These are phyloP conservation scores for Gnathonemus longibarbis DNA, from an alignment of 2,113 vertebrate genomes.

Conservation along the genomic window DNA sequence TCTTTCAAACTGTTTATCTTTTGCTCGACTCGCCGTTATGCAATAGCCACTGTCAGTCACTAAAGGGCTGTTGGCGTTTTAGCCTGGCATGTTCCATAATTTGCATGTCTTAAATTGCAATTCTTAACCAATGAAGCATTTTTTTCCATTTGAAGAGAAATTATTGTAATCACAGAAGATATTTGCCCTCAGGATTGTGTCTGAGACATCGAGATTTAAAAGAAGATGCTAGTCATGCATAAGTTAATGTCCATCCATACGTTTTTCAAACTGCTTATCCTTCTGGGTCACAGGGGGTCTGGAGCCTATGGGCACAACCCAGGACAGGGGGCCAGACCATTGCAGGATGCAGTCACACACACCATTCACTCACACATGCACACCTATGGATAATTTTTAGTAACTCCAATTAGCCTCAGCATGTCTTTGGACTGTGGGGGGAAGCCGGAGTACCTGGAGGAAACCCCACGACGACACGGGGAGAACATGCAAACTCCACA, in stretches of 20 bases:
- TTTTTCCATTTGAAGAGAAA: not conserved
- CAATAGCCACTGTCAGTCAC: not conserved
- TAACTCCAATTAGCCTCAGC: too few species aligned
- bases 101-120: constrained; percentile 17
- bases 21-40: not conserved
- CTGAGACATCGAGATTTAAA: not conserved
- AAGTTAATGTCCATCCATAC: not conserved
- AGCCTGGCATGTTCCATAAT: not conserved
- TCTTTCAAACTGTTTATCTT: not conserved
- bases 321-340: too few species aligned
- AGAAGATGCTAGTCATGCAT: not conserved
- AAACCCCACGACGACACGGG: too few species aligned
- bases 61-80: not conserved
- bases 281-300: too few species aligned
- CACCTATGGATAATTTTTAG: too few species aligned
- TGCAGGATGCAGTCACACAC: too few species aligned
- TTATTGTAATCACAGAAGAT: not conserved
- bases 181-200: not conserved
- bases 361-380: too few species aligned
- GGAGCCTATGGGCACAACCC: too few species aligned
- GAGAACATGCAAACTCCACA: too few species aligned
- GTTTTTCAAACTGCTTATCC: too few species aligned
- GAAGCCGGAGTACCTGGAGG: too few species aligned
- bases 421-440: too few species aligned
- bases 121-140: not conserved